Base-by-base conservation (phyloP, 2,797 vertebrate species). In the Molossus alvarezi region DNA sequence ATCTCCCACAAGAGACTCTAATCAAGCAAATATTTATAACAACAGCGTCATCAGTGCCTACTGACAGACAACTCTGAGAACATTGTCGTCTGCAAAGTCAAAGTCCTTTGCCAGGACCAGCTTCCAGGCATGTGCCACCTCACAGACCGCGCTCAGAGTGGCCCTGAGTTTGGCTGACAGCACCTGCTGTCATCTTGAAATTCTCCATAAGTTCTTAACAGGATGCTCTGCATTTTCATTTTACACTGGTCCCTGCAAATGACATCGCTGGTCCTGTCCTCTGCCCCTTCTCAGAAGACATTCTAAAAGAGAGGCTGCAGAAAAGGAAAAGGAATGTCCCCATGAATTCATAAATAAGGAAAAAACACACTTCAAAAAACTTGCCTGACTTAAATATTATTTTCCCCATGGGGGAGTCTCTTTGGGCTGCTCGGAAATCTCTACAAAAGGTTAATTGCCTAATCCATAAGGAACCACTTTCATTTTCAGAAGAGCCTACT, bases 381-480 rank as follows among this genome's bases (percentile, higher is more conserved):
- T 95, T 90, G 27, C 73, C 45, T 84, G 89, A 88, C 72, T 85
- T 53, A 53, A 45, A 4, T 60, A 37, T 18, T 79, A 95, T 96
- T 93, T 76, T 95, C 93, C 72, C 86, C 51, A 12, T 2, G 77
- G 33, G 53, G 90, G 79, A 90, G 51, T 27, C 58, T 97, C 81
- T 80, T 91, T 9, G 12, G 60, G 57, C 1, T 18, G 20, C 86
- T 92, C 41, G 1, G 23, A 82, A 96, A 93, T 41, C 84, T 80
- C 41, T 82, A 92, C 53, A 87, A 57, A 97, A 97, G 65, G 85
- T 95, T 94, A 96, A 97, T 94, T 97, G 89, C 71, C 77, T 94
- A 71, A 91, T 29, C n/a, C 67, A 71, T 60, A 81, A 87, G 84
- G 84, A 97, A 95, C 33, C 72, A 3, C 86, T 94, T 71, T 75